Base-by-base conservation (phyloP, 2,888 invertebrate genomes). In the Phalangium opilio region DNA sequence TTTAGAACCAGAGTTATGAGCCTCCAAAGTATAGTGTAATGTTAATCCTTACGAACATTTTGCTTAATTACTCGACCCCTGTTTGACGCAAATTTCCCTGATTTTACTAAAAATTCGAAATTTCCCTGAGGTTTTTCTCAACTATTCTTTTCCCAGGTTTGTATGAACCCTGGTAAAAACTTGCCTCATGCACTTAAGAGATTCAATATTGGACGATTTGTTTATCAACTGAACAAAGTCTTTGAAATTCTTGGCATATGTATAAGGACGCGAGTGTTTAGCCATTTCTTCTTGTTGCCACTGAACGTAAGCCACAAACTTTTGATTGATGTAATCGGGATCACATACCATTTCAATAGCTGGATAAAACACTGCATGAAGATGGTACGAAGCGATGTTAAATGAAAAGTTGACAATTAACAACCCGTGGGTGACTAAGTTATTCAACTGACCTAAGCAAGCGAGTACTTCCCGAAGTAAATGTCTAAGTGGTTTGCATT, bases 261-360 rank as follows among this genome's bases (percentile, higher is more conserved):
- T 83, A 61, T 85, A 85, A 2, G 83, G 84, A 55, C 80, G 75
- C 43, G 79, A 75, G 56, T 83, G 83, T 46, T 63, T 63, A 39
- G 63, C 63, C 65, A 84, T 79, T 18, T 81, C 80, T 43, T 63
- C 61, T 60, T 83, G 78, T 54, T 85, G 81, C 18, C 81, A 80
- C 64, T 84, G 80, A 53, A 90, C 75, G 63, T 85, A 86, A 54
- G 77, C 75, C 47, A 87, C 74, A 51, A 90, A 77, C 65, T 84
- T 83, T 63, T 81, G 81, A 66, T 90, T 90, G 59, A 90, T 83
- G 63, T 84, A 87, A 69, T 89, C 87, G 5, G 90, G 87, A 63
- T 89, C 84, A 7, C 86, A 86, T 39, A 90, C 67, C 60, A 81
- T 72, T 62, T 89, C 81, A 59, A 90, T 79, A 49, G 81, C 76